Base-by-base conservation (phyloP, 64 coral and sea anemone genomes). In the Montipora efflorescens region DNA sequence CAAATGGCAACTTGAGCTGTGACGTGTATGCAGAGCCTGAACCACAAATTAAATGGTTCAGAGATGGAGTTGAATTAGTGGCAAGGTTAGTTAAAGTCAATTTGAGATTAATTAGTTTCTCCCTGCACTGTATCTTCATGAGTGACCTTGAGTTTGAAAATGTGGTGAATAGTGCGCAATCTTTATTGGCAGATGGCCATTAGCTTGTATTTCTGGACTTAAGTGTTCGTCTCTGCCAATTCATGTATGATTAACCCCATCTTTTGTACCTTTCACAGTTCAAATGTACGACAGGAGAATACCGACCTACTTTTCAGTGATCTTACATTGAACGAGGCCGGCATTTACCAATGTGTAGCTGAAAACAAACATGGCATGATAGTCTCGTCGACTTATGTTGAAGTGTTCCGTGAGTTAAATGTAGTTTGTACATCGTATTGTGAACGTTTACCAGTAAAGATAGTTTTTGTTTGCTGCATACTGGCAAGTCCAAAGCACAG, bases 261-360 rank as follows among this genome's bases (percentile, higher is more conserved):
- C 59, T 14, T 64, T 8, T 12, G 61, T 88, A 23, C n/a, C 19
- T 76, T 89, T 12, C 28, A 59, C 48, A 89, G 87, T 13, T 0
- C n/a, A 20, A 1, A 78, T 0, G 22, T 77, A 8, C 61, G 12
- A 68, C 20, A 19, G 12, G 48, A 67, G 2, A 7, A 15, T 13
- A 67, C 47, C 0, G 50, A 59, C 36, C 5, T 93, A 36, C 9
- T 15, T 12, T 48, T 93, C 16, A 43, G 79, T 21, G 66, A 77
- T 18, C 50, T 78, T 6, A 2, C n/a, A 15, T 23, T n/a, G 3
- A 1, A 44, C 48, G 47, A 93, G 12, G 36, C 55, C 16, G 91
- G 82, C 8, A 11, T 93, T 50, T 93, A 84, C 11, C 91, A 93
- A 20, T 93, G 91, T 87, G 73, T 64, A 20, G 81, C 57, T 50